Evolutionary conservation across 2,797 vertebrate species (phyloP).

Genomic region (Alectoris magna): DNA sequence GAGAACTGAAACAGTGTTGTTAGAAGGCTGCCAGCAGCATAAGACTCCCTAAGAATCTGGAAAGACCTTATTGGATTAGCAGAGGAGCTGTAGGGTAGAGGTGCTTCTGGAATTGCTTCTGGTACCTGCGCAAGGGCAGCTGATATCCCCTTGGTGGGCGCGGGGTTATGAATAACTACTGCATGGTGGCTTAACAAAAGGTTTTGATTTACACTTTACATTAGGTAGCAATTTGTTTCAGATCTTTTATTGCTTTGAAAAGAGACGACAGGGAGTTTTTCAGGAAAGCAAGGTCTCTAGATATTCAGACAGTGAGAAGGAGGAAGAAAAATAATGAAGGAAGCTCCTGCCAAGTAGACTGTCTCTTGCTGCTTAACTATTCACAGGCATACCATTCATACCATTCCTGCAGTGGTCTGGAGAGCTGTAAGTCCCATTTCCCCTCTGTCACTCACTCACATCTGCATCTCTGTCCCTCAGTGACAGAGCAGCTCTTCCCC

Average conservation of each 20-base stretch:
- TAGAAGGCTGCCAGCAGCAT: not conserved
- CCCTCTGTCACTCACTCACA: not conserved
- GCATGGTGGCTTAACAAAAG: not conserved
- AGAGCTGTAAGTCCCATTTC: not conserved
- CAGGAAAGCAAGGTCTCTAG: not conserved
- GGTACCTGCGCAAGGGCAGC: not conserved
- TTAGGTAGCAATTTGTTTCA: not conserved
- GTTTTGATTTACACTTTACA: not conserved
- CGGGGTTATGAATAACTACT: not conserved
- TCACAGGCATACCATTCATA: not conserved
- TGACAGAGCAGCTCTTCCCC: not conserved
- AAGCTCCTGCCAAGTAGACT: not conserved
- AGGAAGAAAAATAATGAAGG: not conserved
- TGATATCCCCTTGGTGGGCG: not conserved
- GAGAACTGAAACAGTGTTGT: not conserved
- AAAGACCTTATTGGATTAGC: not conserved
- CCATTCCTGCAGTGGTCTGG: not conserved
- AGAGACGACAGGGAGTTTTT: not conserved
- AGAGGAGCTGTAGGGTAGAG: not conserved
- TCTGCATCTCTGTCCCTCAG: not conserved
- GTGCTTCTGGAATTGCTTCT: not conserved
- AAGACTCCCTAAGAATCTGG: not conserved
- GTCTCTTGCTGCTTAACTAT: not conserved
- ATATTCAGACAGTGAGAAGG: not conserved
- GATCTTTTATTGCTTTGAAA: not conserved